A percentile compares a stretch with the other conserved stretches of the same genome.
phyloP scores from a whole-genome alignment of 2,797 vertebrate species.

The Limosa lapponica region DNA sequence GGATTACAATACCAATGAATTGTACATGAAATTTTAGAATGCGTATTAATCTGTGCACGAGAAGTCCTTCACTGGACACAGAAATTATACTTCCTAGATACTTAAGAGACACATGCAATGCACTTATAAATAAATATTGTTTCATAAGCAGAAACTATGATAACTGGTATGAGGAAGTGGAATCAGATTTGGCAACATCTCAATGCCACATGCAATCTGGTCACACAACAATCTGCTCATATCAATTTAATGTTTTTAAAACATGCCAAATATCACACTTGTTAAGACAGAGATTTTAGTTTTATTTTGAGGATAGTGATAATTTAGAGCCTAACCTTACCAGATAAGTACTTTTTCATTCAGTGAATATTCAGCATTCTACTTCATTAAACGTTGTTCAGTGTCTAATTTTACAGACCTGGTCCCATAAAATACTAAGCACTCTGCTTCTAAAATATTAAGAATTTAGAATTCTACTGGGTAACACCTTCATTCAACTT shows the following conservation, averaged over 20 bases:
- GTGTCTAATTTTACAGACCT: background rate
- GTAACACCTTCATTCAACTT: background rate
- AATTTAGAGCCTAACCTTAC: background rate
- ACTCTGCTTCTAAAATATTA: background rate
- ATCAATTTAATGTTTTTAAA: background rate
- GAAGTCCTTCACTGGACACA: background rate
- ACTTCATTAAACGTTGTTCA: background rate
- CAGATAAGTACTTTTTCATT: background rate
- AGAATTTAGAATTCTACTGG: background rate
- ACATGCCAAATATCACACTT: background rate
- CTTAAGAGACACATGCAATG: slow-evolving; percentile 6
- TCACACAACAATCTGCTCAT: background rate
- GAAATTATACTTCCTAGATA: slow-evolving; percentile 5
- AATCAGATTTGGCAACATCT: slow-evolving; percentile 40
- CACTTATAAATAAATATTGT: slow-evolving; percentile 55
- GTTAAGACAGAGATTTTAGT: background rate
- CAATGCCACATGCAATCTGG: slow-evolving; percentile 30
- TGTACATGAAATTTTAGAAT: background rate
- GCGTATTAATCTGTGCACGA: background rate
- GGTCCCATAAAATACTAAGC: background rate
- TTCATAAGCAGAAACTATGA: slow-evolving; percentile 68
- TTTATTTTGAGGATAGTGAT: background rate
- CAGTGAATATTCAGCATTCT: background rate
- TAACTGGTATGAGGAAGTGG: slow-evolving; percentile 56
- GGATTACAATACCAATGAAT: background rate